Percentiles rank a stretch among this genome's conserved stretches.
Evolutionary conservation across 2,797 vertebrate species (phyloP).

Genomic region (Tadarida brasiliensis): DNA sequence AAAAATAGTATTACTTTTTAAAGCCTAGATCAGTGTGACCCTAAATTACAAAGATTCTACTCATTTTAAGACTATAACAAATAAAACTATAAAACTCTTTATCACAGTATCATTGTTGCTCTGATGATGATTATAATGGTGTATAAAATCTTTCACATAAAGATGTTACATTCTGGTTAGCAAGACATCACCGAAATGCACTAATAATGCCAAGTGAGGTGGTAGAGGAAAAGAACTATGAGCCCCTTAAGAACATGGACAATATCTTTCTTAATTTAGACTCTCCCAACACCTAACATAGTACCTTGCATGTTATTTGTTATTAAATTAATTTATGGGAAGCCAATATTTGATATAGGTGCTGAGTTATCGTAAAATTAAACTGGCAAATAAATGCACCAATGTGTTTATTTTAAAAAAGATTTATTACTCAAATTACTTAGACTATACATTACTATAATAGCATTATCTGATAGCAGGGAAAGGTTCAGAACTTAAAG

Average conservation of each 20-base stretch:
- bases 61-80: slow-evolving; percentile 60
- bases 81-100: slow-evolving; percentile 29
- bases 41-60: slow-evolving; percentile 57
- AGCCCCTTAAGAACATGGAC: not conserved
- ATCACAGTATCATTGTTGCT: slow-evolving; percentile 23
- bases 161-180: slow-evolving; percentile 48
- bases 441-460: slow-evolving; percentile 36
- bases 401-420: not conserved
- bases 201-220: slow-evolving; percentile 2
- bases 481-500: not conserved
- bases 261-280: not conserved
- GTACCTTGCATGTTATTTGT: not conserved
- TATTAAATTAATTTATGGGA: slow-evolving; percentile 37
- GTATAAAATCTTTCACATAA: slow-evolving; percentile 46
- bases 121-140: not conserved
- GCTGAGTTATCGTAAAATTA: slow-evolving; percentile 53
- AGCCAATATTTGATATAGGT: slow-evolving; percentile 16
- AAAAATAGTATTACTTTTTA: slow-evolving; percentile 54
- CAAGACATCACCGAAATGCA: slow-evolving; percentile 19
- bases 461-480: not conserved
- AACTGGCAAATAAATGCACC: slow-evolving; percentile 56
- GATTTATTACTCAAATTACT: slow-evolving; percentile 49
- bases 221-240: not conserved
- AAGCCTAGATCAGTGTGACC: slow-evolving; percentile 53
- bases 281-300: not conserved